Conservation (phyloP, 2,888 invertebrate genomes). For the Melinopterus prodromus region DNA sequence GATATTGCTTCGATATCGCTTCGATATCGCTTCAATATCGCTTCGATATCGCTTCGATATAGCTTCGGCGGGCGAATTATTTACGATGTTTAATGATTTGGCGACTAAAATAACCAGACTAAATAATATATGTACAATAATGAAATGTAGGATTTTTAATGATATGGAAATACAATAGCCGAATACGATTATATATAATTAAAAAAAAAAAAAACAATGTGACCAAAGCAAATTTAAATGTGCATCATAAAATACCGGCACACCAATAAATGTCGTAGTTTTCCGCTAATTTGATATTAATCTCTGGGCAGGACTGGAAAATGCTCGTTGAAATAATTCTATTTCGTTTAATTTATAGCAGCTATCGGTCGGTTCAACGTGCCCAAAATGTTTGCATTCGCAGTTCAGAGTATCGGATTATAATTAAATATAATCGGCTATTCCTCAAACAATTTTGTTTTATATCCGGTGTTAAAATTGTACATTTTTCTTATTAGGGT, state of each 20-base stretch:
- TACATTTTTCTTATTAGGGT: too few species aligned
- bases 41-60: too few species aligned
- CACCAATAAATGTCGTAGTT: background rate
- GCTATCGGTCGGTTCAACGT: background rate
- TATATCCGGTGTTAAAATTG: background rate
- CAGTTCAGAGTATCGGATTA: background rate
- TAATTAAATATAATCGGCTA: slow-evolving; percentile 4
- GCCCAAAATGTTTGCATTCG: background rate
- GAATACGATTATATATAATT: too few species aligned
- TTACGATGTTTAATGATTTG: too few species aligned
- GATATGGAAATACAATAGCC: too few species aligned
- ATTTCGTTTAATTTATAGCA: background rate
- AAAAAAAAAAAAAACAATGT: background rate
- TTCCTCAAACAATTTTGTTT: background rate
- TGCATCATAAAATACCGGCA: background rate
- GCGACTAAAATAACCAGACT: too few species aligned
- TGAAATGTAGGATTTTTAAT: too few species aligned
- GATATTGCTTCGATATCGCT: too few species aligned
- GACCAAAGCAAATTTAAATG: background rate
- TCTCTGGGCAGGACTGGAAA: background rate
- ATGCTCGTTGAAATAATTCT: background rate
- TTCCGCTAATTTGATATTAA: background rate
- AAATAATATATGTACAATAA: too few species aligned
- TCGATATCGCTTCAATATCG: too few species aligned
- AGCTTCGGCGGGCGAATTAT: too few species aligned